phyloP scores from a whole-genome alignment of 2,888 invertebrate genomes.

The Homarus gammarus region DNA sequence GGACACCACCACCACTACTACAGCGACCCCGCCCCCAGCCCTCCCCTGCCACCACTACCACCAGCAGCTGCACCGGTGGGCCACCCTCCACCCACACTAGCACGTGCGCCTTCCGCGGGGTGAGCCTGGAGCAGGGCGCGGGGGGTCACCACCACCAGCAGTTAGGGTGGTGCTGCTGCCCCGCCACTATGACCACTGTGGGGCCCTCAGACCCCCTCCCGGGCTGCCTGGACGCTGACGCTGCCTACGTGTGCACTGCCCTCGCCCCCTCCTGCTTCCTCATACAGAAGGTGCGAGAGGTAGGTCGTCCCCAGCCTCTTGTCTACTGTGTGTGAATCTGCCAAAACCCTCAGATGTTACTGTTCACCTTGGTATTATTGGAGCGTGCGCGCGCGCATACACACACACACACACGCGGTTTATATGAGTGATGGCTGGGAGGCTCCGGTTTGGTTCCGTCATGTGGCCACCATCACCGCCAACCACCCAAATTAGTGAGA shows the following conservation, averaged over 20 bases:
- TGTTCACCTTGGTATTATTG: no score
- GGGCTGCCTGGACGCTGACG: constrained; percentile 63
- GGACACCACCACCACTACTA: not conserved
- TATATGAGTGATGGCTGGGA: no score
- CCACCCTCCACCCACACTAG: not conserved
- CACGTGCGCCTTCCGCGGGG: not conserved
- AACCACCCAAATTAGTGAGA: no score
- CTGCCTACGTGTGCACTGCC: constrained; percentile 61
- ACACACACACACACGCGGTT: no score
- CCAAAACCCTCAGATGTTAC: no score
- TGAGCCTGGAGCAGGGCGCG: not conserved
- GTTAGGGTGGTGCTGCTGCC: not conserved
- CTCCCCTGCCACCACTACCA: not conserved
- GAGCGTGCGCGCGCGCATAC: no score
- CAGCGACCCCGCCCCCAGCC: not conserved
- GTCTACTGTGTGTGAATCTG: no score
- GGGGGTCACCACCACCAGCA: not conserved
- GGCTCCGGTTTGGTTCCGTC: no score
- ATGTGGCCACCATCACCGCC: no score
- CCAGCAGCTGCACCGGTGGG: not conserved
- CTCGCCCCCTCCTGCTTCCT: constrained; percentile 66
- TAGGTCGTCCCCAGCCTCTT: not conserved
- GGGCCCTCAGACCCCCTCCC: constrained; percentile 43
- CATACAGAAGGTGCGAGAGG: constrained; percentile 62
- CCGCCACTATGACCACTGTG: not conserved